phyloP scores from a whole-genome alignment of 2,797 vertebrate species.

The Myotis pilosus region DNA sequence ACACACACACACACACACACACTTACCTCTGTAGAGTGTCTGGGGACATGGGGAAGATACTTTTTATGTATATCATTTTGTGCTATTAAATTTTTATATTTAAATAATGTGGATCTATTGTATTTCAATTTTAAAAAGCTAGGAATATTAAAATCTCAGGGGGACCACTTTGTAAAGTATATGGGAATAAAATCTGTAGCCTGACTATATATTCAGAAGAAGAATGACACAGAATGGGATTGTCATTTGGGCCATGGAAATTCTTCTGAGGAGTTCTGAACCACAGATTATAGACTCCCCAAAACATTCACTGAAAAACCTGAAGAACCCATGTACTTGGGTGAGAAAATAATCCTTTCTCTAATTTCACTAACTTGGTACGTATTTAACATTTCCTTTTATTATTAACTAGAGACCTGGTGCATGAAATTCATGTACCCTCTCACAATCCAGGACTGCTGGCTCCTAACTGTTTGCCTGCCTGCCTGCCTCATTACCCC shows the following conservation, averaged over 20 bases:
- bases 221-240: neutral
- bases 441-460: no score
- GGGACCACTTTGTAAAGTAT: neutral
- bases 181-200: conserved; percentile 11
- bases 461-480: no score
- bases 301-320: conserved; percentile 13
- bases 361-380: conserved; percentile 27
- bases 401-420: no score
- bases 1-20: neutral
- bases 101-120: neutral
- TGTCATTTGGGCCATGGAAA: neutral
- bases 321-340: neutral
- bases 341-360: conserved; percentile 35
- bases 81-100: conserved; percentile 12
- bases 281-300: neutral
- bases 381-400: conserved; percentile 27
- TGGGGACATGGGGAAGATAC: neutral
- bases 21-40: neutral
- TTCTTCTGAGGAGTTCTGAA: neutral
- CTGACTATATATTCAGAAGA: neutral
- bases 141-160: neutral
- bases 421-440: no score
- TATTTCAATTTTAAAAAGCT: conserved; percentile 26
- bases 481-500: no score
- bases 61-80: neutral